Conservation (phyloP, 2,888 invertebrate species). For the Odontothrips loti region DNA sequence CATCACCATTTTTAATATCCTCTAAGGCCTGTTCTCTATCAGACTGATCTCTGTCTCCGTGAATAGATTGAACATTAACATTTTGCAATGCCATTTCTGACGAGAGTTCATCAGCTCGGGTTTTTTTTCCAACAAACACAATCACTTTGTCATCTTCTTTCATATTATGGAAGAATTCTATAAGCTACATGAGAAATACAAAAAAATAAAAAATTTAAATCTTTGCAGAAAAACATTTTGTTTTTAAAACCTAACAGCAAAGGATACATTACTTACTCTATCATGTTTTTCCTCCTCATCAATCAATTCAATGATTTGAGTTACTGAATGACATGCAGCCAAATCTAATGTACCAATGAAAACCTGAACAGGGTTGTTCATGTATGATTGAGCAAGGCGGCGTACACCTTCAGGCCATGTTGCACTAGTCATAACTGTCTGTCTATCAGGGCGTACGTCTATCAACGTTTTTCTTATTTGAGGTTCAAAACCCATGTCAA, state of each 20-base stretch:
- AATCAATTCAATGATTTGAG: constrained; percentile 71
- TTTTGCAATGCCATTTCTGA: constrained; percentile 70
- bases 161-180: constrained; percentile 68
- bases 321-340: constrained; percentile 83
- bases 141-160: constrained; percentile 75
- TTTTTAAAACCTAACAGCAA: constrained; percentile 20
- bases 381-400: constrained; percentile 77
- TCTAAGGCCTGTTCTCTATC: constrained; percentile 64
- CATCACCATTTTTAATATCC: constrained; percentile 74
- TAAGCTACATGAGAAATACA: constrained; percentile 49
- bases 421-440: constrained; percentile 95
- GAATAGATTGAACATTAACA: constrained; percentile 72
- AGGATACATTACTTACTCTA: constrained; percentile 47
- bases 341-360: constrained; percentile 84
- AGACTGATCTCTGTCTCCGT: constrained; percentile 80
- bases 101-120: constrained; percentile 74
- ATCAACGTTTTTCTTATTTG: constrained; percentile 79
- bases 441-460: constrained; percentile 79
- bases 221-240: constrained; percentile 24
- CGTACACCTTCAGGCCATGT: constrained; percentile 92
- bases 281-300: constrained; percentile 67
- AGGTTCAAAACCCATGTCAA: constrained; percentile 83
- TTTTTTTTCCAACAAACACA: constrained; percentile 85
- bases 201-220: constrained; percentile 18
- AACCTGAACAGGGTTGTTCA: constrained; percentile 85